Percentiles rank a stretch among this genome's conserved stretches.
phyloP scores from a whole-genome alignment of 1,140 invertebrate genomes.

The Mylabris phalerata region DNA sequence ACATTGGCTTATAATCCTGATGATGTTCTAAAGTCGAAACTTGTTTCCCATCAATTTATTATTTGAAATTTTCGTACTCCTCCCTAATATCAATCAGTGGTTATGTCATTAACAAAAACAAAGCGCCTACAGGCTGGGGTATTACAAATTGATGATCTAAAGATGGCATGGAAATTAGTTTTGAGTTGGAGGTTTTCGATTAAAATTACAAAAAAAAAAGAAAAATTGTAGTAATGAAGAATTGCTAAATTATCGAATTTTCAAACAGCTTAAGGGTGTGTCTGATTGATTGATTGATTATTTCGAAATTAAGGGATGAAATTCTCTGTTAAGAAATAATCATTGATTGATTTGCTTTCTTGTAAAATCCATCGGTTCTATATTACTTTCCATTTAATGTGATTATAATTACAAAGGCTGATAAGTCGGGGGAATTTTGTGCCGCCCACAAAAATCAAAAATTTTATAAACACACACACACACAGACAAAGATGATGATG shows the following conservation, averaged over 20 bases:
- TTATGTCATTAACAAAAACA: conserved; percentile 31
- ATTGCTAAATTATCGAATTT: no score
- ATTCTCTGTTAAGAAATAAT: no score
- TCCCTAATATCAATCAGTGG: conserved; percentile 29
- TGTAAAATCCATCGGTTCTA: no score
- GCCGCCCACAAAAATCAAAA: conserved; percentile 35
- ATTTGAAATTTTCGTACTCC: conserved; percentile 25
- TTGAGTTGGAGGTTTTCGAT: neutral
- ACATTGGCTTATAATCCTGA: neutral
- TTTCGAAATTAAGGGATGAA: no score
- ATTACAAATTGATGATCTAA: conserved; percentile 25
- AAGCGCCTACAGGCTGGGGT: conserved; percentile 18
- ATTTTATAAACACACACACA: conserved; percentile 15
- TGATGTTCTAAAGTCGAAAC: conserved; percentile 4
- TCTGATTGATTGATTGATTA: no score
- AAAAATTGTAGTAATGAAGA: no score
- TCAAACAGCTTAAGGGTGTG: no score
- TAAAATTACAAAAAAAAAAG: no score
- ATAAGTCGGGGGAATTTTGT: conserved; percentile 27
- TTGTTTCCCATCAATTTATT: conserved; percentile 21
- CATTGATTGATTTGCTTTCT: no score
- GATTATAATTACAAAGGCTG: conserved; percentile 35
- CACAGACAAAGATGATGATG: conserved; percentile 12
- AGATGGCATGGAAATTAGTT: conserved; percentile 9
- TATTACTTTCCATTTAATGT: conserved; percentile 18